phyloP scores from a whole-genome alignment of 2,888 invertebrate species.

The Polymixis flavicincta region DNA sequence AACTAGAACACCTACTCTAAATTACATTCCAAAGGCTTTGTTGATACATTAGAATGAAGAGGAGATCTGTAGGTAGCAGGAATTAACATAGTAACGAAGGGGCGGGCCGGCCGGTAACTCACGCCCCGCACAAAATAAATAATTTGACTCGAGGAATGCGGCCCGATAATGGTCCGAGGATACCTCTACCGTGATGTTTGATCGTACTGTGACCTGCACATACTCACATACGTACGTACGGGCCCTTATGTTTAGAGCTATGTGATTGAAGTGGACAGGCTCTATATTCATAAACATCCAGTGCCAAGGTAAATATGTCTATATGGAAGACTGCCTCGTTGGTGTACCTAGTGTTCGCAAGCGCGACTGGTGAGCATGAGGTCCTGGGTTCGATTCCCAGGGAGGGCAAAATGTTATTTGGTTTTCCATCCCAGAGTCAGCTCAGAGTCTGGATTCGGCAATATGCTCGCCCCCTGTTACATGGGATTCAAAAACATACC shows the following conservation, averaged over 20 bases:
- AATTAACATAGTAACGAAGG: conserved; percentile 90
- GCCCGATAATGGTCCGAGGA: conserved; percentile 74
- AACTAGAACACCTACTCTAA: conserved; percentile 42
- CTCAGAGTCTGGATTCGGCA: too few species aligned
- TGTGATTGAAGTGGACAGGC: not conserved
- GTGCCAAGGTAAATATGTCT: not conserved
- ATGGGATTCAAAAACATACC: too few species aligned
- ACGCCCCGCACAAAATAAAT: conserved; percentile 89
- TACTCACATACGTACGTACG: not conserved
- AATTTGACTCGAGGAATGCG: conserved; percentile 84
- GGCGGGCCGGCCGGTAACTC: conserved; percentile 87
- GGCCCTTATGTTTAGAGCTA: conserved; percentile 6
- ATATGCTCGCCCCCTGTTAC: too few species aligned
- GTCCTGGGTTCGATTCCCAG: too few species aligned
- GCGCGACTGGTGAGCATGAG: too few species aligned
- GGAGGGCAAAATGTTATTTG: too few species aligned
- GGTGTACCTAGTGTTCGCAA: too few species aligned
- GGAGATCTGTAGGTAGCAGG: conserved; percentile 77
- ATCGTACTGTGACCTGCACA: conserved; percentile 54
- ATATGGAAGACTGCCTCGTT: too few species aligned
- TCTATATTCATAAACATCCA: not conserved
- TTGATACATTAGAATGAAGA: conserved; percentile 70
- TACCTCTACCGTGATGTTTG: conserved; percentile 64
- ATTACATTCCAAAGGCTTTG: conserved; percentile 60
- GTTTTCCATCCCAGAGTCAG: too few species aligned